These are phyloP conservation scores for Trachemys scripta DNA, from an alignment of 2,113 vertebrate genomes.

Conservation along the genomic window DNA sequence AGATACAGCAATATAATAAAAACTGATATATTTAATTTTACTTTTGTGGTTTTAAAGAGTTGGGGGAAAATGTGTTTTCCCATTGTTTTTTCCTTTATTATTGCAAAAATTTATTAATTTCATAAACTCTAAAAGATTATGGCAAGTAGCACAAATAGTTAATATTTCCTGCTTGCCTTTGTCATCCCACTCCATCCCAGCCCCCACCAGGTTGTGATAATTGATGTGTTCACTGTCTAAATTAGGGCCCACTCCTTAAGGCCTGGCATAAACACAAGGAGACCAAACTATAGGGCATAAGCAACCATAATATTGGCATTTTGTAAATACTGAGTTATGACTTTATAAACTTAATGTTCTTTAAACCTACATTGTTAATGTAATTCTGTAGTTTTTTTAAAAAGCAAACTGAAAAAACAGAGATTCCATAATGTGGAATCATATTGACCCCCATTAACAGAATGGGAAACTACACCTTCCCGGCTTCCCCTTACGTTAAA, in stretches of 20 bases:
- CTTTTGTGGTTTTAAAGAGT: background rate
- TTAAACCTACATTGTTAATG: background rate
- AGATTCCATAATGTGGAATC: background rate
- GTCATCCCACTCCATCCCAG: background rate
- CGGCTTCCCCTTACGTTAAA: background rate
- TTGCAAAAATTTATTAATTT: background rate
- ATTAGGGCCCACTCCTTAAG: background rate
- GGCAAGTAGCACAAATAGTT: background rate
- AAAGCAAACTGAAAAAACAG: background rate
- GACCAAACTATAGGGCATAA: background rate
- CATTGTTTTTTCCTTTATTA: background rate
- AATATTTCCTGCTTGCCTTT: background rate
- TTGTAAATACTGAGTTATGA: background rate
- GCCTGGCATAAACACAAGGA: background rate
- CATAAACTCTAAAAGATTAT: background rate
- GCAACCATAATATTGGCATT: background rate
- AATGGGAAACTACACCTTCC: background rate
- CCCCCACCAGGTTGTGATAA: no score
- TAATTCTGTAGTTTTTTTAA: background rate
- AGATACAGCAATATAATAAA: background rate
- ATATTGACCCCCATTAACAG: background rate
- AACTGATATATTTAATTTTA: background rate
- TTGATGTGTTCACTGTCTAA: no score
- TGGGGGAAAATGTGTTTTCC: background rate
- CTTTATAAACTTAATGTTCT: background rate